These are phyloP conservation scores for Ceratotherium simum DNA, from an alignment of 2,113 vertebrate species.

Conservation along the genomic window DNA sequence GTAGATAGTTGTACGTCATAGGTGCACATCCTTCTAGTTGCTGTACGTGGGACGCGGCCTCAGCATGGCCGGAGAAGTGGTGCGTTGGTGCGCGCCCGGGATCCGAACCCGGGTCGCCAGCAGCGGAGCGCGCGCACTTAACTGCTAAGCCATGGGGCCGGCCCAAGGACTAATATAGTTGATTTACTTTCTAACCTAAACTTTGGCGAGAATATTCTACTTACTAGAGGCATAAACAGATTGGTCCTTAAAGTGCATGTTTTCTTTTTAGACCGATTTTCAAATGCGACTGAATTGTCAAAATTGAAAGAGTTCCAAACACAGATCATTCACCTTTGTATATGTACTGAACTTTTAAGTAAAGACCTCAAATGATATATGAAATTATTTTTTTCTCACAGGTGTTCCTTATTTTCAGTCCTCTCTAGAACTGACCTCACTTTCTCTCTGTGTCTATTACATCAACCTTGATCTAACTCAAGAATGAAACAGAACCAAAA, in stretches of 20 bases:
- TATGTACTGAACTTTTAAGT: neutral
- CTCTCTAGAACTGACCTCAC: neutral
- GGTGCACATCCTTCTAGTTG: no score
- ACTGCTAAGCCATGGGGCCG: no score
- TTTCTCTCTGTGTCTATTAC: neutral
- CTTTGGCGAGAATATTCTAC: neutral
- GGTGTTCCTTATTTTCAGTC: neutral
- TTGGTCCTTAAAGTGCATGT: neutral
- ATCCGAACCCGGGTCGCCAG: no score
- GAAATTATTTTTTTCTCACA: neutral
- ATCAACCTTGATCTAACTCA: conserved; percentile 18
- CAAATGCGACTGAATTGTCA: neutral
- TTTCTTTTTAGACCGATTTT: conserved; percentile 40
- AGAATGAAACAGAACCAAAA: neutral
- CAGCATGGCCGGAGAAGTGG: no score
- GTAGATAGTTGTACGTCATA: no score
- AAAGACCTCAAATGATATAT: neutral
- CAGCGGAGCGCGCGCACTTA: no score
- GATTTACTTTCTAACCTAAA: conserved; percentile 29
- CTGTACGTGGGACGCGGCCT: no score
- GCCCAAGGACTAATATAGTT: neutral
- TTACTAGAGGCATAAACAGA: neutral
- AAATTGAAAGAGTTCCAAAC: neutral
- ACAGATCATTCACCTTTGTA: neutral
- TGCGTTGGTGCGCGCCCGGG: no score